Evolutionary conservation across 2,888 invertebrate species (phyloP).

Genomic region (Agrotis segetum): DNA sequence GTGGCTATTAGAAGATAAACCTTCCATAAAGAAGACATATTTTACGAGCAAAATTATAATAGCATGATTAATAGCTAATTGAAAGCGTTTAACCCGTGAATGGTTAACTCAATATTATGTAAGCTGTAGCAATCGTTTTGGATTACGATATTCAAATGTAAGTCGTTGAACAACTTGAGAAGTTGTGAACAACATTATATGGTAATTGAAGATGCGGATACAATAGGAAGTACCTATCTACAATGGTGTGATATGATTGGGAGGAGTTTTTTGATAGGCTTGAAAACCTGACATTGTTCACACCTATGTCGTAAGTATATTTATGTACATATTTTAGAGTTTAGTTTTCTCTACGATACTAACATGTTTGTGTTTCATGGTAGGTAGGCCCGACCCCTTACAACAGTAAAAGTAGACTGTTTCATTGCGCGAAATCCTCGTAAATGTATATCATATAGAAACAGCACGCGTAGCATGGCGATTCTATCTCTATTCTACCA

Average conservation of each 20-base stretch:
- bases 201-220: conserved; percentile 33
- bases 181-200: conserved; percentile 54
- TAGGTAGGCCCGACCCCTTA: neutral
- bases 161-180: conserved; percentile 45
- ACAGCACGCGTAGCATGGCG: too few relatives aligned
- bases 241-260: conserved; percentile 29
- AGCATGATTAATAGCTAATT: conserved; percentile 33
- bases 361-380: neutral
- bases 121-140: conserved; percentile 16
- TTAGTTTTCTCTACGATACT: neutral
- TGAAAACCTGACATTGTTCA: conserved; percentile 7
- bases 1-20: neutral
- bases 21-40: neutral
- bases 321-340: neutral
- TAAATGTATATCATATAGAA: too few relatives aligned
- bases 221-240: conserved; percentile 4
- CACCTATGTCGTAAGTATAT: neutral
- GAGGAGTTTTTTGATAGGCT: conserved; percentile 29
- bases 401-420: neutral
- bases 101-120: conserved; percentile 24
- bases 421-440: too few relatives aligned
- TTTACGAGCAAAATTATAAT: conserved; percentile 26
- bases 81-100: conserved; percentile 20
- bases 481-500: too few relatives aligned
- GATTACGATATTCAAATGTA: conserved; percentile 39